Evolutionary conservation across 2,888 invertebrate genomes (phyloP).

Genomic region (Habroteleia sp.): DNA sequence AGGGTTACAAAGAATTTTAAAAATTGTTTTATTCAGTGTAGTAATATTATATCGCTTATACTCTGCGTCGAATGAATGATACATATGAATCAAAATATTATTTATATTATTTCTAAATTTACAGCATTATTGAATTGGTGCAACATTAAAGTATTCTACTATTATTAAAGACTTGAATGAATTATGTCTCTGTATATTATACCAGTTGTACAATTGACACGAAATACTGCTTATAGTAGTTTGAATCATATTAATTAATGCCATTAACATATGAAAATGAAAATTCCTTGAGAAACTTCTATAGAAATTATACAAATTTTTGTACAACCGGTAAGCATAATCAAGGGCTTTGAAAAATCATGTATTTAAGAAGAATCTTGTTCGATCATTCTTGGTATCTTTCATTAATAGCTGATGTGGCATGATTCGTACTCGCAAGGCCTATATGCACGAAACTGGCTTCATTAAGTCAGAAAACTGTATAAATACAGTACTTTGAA

Average conservation of each 20-base stretch:
- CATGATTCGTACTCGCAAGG: constrained; percentile 72
- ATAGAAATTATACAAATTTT: too few species aligned
- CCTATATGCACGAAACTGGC: constrained; percentile 72
- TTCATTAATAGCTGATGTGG: constrained; percentile 71
- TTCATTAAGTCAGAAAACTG: constrained; percentile 49
- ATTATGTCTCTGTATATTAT: background rate
- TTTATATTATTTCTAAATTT: constrained; percentile 9
- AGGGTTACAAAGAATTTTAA: too few species aligned
- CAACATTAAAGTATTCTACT: background rate
- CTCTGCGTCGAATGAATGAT: constrained; percentile 27
- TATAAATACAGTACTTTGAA: constrained; percentile 30
- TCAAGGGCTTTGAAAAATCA: constrained; percentile 13
- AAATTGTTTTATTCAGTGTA: constrained; percentile 24
- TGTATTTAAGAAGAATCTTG: constrained; percentile 10
- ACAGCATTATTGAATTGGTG: constrained; percentile 14
- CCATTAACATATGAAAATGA: too few species aligned
- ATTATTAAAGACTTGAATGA: constrained; percentile 6
- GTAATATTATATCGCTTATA: constrained; percentile 14
- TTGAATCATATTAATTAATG: too few species aligned
- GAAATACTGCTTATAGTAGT: too few species aligned
- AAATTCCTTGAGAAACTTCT: too few species aligned
- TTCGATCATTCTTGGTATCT: constrained; percentile 17
- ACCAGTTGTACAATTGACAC: constrained; percentile 4
- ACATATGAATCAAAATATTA: constrained; percentile 18
- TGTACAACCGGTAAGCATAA: too few species aligned